Evolutionary conservation across 2,888 invertebrate genomes (phyloP), one percentile per base, ranked within the genome.

Genomic region (Epinotia nisella): DNA sequence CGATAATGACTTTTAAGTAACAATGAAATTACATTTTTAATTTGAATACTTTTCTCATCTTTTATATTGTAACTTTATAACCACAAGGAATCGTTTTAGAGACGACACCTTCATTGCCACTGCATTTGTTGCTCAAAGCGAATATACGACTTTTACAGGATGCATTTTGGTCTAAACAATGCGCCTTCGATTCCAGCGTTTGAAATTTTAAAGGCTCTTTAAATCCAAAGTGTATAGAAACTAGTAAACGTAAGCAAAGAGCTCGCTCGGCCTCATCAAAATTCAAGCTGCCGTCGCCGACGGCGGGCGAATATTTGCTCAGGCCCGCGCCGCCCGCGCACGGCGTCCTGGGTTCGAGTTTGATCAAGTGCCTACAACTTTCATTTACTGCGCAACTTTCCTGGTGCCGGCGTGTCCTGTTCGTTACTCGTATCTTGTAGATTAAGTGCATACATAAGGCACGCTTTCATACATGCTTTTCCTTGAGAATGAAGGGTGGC

Each of bases 311-410:
- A 29, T 58, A 58, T 58, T 58, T 58, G 56, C 29, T 29, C 29
- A 7, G 58, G 7, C 9, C 9, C 35, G 35, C n/a, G n/a, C n/a
- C 29, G 29, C 29, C 29, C 7, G 29, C n/a, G 35, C 35, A 7
- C 56, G 15, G 29, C 15, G 49, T 24, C 58, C 58, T 2, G 29
- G 58, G 58, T 29, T 62, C 21, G 49, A 24, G 49, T 49, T 49
- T 49, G 51, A 51, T 64, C 51, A 24, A 64, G 62, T n/a, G 11
- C 29, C 9, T 49, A 29, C 62, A 51, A 29, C 62, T 64, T 64
- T 64, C 64, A 17, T 64, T 51, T 24, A n/a, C 17, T 15, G n/a
- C 4, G 51, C 29, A 24, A 29, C 51, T 64, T 64, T 51, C 64
- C 17, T 51, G 64, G 51, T 29, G 4, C 29, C 11, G 29, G 62